A percentile compares a stretch with the other conserved stretches of the same genome.
phyloP scores from a whole-genome alignment of 1,140 invertebrate genomes.

The Acyrthosiphon pisum region DNA sequence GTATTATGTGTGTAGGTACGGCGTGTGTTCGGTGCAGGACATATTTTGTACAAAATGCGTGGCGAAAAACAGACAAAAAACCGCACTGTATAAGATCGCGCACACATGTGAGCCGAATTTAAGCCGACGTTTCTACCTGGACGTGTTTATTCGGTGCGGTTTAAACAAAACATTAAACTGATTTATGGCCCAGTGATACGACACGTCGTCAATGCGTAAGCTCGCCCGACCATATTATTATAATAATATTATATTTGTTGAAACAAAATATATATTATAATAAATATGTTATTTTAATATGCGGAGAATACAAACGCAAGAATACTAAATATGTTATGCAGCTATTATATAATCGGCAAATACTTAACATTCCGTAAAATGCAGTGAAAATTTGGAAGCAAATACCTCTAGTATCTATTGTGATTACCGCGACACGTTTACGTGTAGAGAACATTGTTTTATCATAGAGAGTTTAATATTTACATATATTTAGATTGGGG shows the following conservation, averaged over 20 bases:
- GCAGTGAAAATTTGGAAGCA: neutral
- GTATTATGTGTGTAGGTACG: neutral
- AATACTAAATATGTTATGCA: neutral
- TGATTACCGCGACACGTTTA: neutral
- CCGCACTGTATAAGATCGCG: neutral
- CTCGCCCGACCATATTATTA: neutral
- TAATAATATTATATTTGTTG: neutral
- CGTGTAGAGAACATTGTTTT: neutral
- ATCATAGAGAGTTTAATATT: neutral
- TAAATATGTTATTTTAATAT: neutral
- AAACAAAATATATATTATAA: neutral
- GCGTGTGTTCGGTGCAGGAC: neutral
- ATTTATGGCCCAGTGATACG: neutral
- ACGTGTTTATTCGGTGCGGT: neutral
- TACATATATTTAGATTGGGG: neutral
- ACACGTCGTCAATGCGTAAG: neutral
- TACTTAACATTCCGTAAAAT: neutral
- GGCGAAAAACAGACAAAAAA: neutral
- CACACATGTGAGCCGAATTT: neutral
- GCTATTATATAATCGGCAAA: neutral
- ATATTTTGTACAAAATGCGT: neutral
- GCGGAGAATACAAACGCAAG: neutral
- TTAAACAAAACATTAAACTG: slow-evolving; percentile 2
- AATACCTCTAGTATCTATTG: neutral
- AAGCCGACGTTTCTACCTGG: neutral